Evolutionary conservation across 1,140 invertebrate species (phyloP).

Genomic region (Conus ventricosus): DNA sequence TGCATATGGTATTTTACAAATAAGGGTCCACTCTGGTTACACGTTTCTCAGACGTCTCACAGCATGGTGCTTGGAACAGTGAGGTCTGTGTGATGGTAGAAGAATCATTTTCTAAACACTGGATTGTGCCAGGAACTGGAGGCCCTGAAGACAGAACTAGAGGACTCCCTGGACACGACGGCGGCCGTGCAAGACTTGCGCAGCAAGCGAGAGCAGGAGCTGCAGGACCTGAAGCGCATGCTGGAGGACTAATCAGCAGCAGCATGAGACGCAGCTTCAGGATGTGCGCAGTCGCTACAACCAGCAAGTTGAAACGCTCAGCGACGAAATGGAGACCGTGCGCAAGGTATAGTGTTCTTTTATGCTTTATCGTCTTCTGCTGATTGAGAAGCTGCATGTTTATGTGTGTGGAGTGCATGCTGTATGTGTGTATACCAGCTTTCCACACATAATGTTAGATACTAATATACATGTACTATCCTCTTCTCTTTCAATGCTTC

Average conservation of each 20-base stretch:
- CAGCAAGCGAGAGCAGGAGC: slow-evolving; percentile 95
- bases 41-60: too few species aligned
- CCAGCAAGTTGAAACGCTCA: slow-evolving; percentile 86
- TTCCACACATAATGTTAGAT: too few species aligned
- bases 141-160: slow-evolving; percentile 95
- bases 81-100: too few species aligned
- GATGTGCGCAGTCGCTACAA: slow-evolving; percentile 95
- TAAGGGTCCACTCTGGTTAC: too few species aligned
- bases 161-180: slow-evolving; percentile 96
- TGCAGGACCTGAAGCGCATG: slow-evolving; percentile 92
- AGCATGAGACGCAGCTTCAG: slow-evolving; percentile 87
- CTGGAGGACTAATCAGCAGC: slow-evolving; percentile 89
- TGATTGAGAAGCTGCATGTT: not conserved
- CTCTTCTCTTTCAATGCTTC: too few species aligned
- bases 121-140: slow-evolving; percentile 84
- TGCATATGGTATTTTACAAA: too few species aligned
- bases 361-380: not conserved
- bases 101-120: too few species aligned
- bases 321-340: slow-evolving; percentile 92
- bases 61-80: too few species aligned
- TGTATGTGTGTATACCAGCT: not conserved
- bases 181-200: slow-evolving; percentile 94
- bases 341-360: slow-evolving; percentile 77
- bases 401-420: not conserved
- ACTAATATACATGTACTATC: too few species aligned